These are phyloP conservation scores for Siniperca chuatsi DNA, from an alignment of 2,113 vertebrate species.

Conservation along the genomic window DNA sequence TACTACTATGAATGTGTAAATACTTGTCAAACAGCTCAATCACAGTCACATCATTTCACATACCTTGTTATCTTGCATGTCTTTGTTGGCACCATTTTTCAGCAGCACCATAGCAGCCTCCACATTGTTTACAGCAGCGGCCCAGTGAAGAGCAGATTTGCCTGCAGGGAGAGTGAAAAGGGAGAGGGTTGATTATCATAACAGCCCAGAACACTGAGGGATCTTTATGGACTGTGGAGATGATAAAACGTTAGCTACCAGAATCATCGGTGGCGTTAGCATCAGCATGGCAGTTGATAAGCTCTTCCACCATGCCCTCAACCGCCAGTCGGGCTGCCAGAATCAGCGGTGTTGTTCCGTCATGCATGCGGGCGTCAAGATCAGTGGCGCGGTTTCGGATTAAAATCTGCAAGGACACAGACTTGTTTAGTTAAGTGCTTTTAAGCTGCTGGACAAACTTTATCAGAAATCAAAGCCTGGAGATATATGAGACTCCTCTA, in stretches of 20 bases:
- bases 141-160: slow-evolving; percentile 98
- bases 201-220: background rate
- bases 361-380: slow-evolving; percentile 96
- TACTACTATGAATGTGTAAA: background rate
- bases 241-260: slow-evolving; percentile 82
- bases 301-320: slow-evolving; percentile 98
- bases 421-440: slow-evolving; percentile 10
- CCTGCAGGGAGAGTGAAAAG: slow-evolving; percentile 80
- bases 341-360: slow-evolving; percentile 96
- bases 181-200: slow-evolving; percentile 15
- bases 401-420: slow-evolving; percentile 88
- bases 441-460: background rate
- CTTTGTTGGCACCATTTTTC: slow-evolving; percentile 98
- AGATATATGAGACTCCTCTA: background rate
- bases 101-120: slow-evolving; percentile 93
- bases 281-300: slow-evolving; percentile 96
- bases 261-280: slow-evolving; percentile 96
- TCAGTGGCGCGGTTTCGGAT: slow-evolving; percentile 98
- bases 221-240: background rate
- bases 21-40: background rate
- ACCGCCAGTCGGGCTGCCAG: slow-evolving; percentile 94
- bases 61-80: slow-evolving; percentile 99
- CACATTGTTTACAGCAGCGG: slow-evolving; percentile 96
- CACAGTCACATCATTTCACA: slow-evolving; percentile 2
- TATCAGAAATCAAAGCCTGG: background rate